phyloP scores from a whole-genome alignment of 2,797 vertebrate genomes.

The Melanotaenia nigrans region DNA sequence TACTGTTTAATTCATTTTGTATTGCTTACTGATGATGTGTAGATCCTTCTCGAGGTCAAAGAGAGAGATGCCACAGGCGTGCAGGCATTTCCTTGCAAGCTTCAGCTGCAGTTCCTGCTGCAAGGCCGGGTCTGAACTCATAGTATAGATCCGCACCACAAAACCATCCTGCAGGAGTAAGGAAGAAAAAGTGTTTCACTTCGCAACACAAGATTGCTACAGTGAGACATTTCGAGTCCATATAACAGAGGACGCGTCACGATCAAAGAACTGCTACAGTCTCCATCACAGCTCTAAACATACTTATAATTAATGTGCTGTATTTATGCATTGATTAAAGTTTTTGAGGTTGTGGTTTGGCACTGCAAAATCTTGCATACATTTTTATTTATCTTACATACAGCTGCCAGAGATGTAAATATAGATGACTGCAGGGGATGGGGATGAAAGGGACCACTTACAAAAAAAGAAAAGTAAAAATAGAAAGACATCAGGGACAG shows the following conservation, averaged over 20 bases:
- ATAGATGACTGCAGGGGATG: constrained; percentile 17
- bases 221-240: not conserved
- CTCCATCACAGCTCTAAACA: not conserved
- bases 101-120: constrained; percentile 99
- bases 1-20: not conserved
- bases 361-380: not conserved
- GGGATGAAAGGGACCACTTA: constrained; percentile 22
- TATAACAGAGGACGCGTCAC: not conserved
- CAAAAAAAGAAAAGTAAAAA: constrained; percentile 13
- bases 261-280: constrained; percentile 14
- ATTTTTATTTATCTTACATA: constrained; percentile 4
- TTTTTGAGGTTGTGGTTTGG: not conserved
- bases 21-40: constrained; percentile 96
- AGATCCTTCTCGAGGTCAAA: constrained; percentile 99
- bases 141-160: constrained; percentile 97
- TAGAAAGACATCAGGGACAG: constrained; percentile 6
- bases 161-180: constrained; percentile 90
- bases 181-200: constrained; percentile 27
- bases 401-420: constrained; percentile 13
- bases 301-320: constrained; percentile 4
- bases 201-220: constrained; percentile 10
- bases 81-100: constrained; percentile 97
- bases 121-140: constrained; percentile 93
- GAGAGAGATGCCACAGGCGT: constrained; percentile 97
- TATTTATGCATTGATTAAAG: constrained; percentile 29